These are phyloP conservation scores for Bombus ignitus DNA, from an alignment of 1,140 invertebrate genomes.

Conservation along the genomic window DNA sequence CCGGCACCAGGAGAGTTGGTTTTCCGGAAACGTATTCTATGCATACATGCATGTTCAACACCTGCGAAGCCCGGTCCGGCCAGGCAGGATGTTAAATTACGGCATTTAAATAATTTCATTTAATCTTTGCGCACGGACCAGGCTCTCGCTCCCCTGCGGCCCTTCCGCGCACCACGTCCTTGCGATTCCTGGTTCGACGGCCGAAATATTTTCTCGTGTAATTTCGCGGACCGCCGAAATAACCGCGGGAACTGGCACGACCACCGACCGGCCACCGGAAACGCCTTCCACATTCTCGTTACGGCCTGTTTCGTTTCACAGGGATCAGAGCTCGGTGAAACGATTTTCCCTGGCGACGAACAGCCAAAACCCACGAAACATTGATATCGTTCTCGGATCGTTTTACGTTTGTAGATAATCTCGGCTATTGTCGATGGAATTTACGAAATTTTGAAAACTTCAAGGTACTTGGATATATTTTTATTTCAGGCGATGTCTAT, in stretches of 20 bases:
- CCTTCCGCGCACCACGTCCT: neutral
- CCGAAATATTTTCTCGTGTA: conserved; percentile 45
- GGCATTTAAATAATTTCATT: conserved; percentile 79
- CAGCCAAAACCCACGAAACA: neutral
- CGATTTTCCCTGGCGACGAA: neutral
- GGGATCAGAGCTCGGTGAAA: conserved; percentile 26
- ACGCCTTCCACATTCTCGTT: conserved; percentile 33
- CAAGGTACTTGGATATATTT: too few relatives aligned
- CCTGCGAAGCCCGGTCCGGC: conserved; percentile 67
- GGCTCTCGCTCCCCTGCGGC: neutral
- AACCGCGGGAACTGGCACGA: conserved; percentile 16
- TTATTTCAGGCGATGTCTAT: too few relatives aligned
- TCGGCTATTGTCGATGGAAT: too few relatives aligned
- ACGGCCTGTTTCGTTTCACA: conserved; percentile 29
- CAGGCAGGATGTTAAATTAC: conserved; percentile 75
- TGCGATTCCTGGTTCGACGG: conserved; percentile 30
- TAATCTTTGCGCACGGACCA: conserved; percentile 67
- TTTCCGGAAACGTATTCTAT: conserved; percentile 74
- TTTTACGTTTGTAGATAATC: neutral
- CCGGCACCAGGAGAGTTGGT: conserved; percentile 51
- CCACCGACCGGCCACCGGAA: neutral
- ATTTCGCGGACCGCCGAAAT: conserved; percentile 33
- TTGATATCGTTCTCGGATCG: conserved; percentile 7
- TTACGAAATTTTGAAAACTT: too few relatives aligned
- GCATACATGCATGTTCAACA: conserved; percentile 79